Evolutionary conservation across 2,888 invertebrate genomes (phyloP), one percentile per base, ranked within the genome.

Genomic region (Pharmacophagus antenor): DNA sequence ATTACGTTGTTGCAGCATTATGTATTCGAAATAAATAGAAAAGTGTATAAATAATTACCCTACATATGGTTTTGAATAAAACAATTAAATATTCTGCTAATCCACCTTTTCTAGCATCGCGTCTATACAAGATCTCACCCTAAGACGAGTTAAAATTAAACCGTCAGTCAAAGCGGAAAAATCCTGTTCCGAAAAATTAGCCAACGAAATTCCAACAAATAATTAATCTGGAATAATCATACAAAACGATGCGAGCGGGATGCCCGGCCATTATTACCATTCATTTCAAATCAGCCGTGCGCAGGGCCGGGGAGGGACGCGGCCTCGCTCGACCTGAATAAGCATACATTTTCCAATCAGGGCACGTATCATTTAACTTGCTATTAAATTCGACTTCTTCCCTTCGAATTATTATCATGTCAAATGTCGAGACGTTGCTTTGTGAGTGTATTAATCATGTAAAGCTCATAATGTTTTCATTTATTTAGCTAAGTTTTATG

Each of bases 191-290:
- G 80, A 88, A 86, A 89, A 89, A 90, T 90, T 89, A 85, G 84
- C 87, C 86, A 84, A 78, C 84, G 73, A 82, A 90, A 87, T 87
- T 87, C 88, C 84, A 82, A 86, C 90, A 89, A 90, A 90, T 89
- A 90, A 90, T 89, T 89, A 90, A 89, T 90, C 88, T 85, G 86
- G 88, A 89, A 89, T 90, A 89, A 90, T 90, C 88, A 90, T 89
- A 89, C 88, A 85, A 89, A 89, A 90, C 88, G 89, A 87, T 84
- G 85, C 83, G 85, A 85, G 82, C 80, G 85, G 88, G 86, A 86
- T 86, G 83, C 82, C 77, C 80, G 78, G 83, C 80, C 87, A 88
- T 89, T 89, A 90, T 90, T 89, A 84, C 87, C 88, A 90, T 89
- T 90, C 90, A 89, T 89, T 90, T 88, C 84, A 88, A 89, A 88